Base-by-base conservation (phyloP, 2,888 invertebrate species). In the Harmothoe impar region DNA sequence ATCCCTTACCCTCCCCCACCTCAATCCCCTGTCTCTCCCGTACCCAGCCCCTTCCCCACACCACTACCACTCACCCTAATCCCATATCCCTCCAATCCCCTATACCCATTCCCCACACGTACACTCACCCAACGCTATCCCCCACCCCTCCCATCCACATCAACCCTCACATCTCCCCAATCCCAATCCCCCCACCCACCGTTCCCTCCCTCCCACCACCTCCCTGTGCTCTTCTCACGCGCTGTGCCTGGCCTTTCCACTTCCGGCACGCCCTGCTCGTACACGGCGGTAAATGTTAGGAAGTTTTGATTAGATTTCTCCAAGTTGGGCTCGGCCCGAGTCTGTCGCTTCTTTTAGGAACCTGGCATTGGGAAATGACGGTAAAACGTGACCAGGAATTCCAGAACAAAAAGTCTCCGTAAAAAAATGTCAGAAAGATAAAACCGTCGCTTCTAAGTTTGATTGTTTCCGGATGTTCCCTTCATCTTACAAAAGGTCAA, bases 221-320 rank as follows among this genome's bases (percentile, higher is more conserved):
- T 77, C 43, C 10, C 72, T 72, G 0, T 72, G 29, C 29, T 29
- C 25, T 15, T 29, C 72, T 72, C 72, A 72, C 72, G 72, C 72
- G 25, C 72, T 72, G 5, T n/a, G 62, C 62, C 62, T 81, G 81
- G 81, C 81, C 81, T 81, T 81, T 81, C 81, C 33, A 81, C 81
- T 35, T 81, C 81, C 81, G 81, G 20, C 81, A 25, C 77, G 62
- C 77, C 35, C 43, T 33, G 77, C 77, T 20, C 77, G 25, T 25
- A 25, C 68, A 68, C n/a, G 68, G n/a, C 43, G 20, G 23, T 81
- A 43, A 81, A 81, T 81, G 81, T 81, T 33, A 81, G 35, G 5
- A 81, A 81, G 81, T 81, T 81, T 81, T 81, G 81, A 81, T 81
- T 81, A 35, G 81, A 33, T 81, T 17, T 81, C 81, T 20, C 33